Conservation (phyloP, 1,140 invertebrate genomes). For the Drosophila novamexicana region DNA sequence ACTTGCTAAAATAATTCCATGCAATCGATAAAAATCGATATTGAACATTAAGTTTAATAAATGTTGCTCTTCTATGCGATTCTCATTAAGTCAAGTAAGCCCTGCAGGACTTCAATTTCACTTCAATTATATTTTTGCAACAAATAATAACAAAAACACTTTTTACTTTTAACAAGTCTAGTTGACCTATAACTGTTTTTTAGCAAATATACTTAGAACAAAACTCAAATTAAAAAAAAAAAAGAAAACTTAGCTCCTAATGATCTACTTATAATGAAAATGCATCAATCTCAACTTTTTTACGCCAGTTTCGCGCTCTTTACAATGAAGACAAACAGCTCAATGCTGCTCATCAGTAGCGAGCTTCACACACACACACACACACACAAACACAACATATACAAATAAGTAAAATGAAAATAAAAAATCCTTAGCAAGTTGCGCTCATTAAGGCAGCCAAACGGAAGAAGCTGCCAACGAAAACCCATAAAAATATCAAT, state of each 20-base stretch:
- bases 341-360: constrained; percentile 15
- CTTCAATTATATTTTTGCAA: no score
- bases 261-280: neutral
- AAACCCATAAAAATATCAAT: constrained; percentile 63
- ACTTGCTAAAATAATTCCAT: no score
- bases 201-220: neutral
- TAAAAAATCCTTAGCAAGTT: constrained; percentile 21
- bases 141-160: no score
- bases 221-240: neutral
- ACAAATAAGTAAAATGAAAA: constrained; percentile 3
- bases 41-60: no score
- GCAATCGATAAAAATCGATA: no score
- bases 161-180: no score
- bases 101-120: no score
- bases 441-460: constrained; percentile 31
- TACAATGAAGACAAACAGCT: constrained; percentile 15
- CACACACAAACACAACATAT: neutral
- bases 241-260: neutral
- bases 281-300: neutral
- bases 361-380: neutral
- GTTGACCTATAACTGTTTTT: no score
- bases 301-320: neutral
- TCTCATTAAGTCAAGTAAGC: neutral
- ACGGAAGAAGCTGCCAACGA: constrained; percentile 33
- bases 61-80: neutral